phyloP scores from a whole-genome alignment of 2,888 invertebrate genomes.

The Ernsta delagoae region DNA sequence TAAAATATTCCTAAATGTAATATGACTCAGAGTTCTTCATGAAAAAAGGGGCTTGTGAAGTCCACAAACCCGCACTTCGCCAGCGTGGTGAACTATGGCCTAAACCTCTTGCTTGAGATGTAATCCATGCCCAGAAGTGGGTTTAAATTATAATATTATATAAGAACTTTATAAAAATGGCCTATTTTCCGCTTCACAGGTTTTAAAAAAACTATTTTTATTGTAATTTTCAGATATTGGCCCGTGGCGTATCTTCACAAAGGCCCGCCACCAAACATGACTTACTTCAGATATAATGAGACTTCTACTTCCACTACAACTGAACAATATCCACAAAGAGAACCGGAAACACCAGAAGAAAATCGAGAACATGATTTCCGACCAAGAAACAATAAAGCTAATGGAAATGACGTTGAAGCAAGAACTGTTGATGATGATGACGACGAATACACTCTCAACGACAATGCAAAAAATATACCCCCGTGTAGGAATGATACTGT shows the following conservation, averaged over 20 bases:
- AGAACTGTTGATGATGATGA: slow-evolving; percentile 47
- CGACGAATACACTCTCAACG: neutral
- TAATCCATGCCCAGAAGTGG: no score
- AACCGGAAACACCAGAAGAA: neutral
- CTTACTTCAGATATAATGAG: slow-evolving; percentile 79
- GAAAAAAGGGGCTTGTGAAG: no score
- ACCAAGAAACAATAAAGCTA: slow-evolving; percentile 24
- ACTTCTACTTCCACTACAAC: slow-evolving; percentile 45
- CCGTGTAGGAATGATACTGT: slow-evolving; percentile 15
- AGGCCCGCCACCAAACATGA: slow-evolving; percentile 91
- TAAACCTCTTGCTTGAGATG: no score
- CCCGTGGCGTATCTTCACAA: slow-evolving; percentile 93
- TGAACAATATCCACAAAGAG: slow-evolving; percentile 35
- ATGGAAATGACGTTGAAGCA: slow-evolving; percentile 39
- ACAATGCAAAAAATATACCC: neutral
- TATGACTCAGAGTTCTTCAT: no score
- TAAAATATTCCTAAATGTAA: no score
- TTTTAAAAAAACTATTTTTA: no score
- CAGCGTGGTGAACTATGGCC: no score
- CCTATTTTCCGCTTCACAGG: no score
- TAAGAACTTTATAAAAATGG: no score
- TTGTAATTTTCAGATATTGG: slow-evolving; percentile 83
- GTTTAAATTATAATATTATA: no score
- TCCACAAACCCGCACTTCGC: no score
- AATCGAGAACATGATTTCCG: slow-evolving; percentile 16